Percentiles rank a stretch among this genome's conserved stretches.
These are phyloP conservation scores for Regulus satrapa DNA, from an alignment of 2,113 vertebrate species.

Conservation along the genomic window DNA sequence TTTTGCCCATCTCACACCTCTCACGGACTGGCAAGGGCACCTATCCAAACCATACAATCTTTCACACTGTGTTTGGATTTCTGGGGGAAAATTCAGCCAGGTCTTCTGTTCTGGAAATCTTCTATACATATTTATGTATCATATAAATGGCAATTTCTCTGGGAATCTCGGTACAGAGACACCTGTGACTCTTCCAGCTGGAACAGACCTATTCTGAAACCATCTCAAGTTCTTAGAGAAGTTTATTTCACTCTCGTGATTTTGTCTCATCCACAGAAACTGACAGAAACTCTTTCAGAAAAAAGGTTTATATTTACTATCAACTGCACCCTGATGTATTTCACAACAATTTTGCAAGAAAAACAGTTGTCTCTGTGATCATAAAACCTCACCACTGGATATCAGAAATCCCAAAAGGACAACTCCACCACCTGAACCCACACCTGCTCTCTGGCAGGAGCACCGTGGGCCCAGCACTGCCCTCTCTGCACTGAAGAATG, in stretches of 20 bases:
- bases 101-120: not conserved
- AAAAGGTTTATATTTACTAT: not conserved
- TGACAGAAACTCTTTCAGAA: not conserved
- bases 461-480: accelerated
- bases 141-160: no score
- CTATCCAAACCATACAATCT: not conserved
- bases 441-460: not conserved
- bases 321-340: not conserved
- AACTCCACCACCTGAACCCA: not conserved
- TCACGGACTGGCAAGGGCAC: accelerated
- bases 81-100: not conserved
- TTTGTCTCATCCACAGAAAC: not conserved
- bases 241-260: accelerated
- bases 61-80: not conserved
- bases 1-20: accelerated
- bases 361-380: not conserved
- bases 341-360: not conserved
- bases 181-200: not conserved
- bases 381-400: accelerated
- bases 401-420: not conserved
- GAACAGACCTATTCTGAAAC: not conserved
- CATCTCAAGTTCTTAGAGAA: not conserved
- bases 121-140: no score
- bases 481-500: not conserved
- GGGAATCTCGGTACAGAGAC: not conserved